These are phyloP conservation scores for Kryptopterus vitreolus DNA, from an alignment of 2,797 vertebrate species.

Conservation along the genomic window DNA sequence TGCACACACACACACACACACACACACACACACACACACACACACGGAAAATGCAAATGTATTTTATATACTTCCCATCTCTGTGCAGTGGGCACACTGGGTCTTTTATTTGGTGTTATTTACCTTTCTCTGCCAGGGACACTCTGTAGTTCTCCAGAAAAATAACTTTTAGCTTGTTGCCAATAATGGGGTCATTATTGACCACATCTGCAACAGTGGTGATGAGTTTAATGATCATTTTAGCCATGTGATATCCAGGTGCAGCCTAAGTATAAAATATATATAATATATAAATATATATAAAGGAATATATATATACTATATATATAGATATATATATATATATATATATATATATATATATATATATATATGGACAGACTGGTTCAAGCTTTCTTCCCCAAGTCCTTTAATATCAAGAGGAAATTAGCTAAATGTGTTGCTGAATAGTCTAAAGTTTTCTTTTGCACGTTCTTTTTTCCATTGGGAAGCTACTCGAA, in stretches of 20 bases:
- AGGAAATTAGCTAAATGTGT: neutral
- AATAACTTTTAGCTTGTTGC: conserved; percentile 89
- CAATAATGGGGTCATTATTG: conserved; percentile 87
- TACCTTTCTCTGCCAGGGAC: conserved; percentile 96
- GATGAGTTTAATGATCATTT: conserved; percentile 94
- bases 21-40: conserved; percentile 3
- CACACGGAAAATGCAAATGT: neutral
- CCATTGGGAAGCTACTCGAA: neutral
- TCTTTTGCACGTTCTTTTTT: neutral
- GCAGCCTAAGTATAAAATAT: conserved; percentile 81
- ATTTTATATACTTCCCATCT: neutral
- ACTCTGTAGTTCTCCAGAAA: conserved; percentile 97
- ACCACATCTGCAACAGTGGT: conserved; percentile 87
- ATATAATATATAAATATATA: conserved; percentile 43
- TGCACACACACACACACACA: conserved; percentile 20
- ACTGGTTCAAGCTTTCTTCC: neutral
- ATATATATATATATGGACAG: conserved; percentile 42
- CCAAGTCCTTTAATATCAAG: neutral
- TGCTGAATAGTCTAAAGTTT: neutral
- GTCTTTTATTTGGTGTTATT: neutral
- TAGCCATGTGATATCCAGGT: conserved; percentile 96
- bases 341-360: conserved; percentile 27
- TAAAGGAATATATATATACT: too few relatives aligned
- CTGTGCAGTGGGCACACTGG: neutral
- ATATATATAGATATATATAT: conserved; percentile 29